These are phyloP conservation scores for Xenopus petersii DNA, from an alignment of 2,797 vertebrate species.

Conservation along the genomic window DNA sequence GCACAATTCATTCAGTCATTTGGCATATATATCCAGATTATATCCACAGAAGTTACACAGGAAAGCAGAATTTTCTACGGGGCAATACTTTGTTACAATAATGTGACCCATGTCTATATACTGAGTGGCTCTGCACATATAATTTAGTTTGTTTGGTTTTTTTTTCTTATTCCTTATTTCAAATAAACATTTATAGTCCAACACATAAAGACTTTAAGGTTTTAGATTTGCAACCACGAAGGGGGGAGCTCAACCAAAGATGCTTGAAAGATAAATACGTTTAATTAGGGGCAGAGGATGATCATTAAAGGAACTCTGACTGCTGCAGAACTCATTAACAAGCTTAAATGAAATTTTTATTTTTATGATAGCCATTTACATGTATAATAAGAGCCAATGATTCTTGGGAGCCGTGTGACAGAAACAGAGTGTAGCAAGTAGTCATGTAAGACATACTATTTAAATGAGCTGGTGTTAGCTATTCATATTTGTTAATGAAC, in stretches of 20 bases:
- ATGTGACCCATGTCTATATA: too few relatives aligned
- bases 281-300: conserved; percentile 99
- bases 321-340: conserved; percentile 99
- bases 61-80: background rate
- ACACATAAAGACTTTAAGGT: conserved; percentile 78
- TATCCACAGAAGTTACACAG: background rate
- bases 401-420: conserved; percentile 98
- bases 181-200: conserved; percentile 79
- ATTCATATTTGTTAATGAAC: conserved; percentile 99
- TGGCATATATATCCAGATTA: background rate
- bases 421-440: conserved; percentile 98
- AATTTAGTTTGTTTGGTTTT: conserved; percentile 4
- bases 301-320: conserved; percentile 99
- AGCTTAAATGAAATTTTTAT: conserved; percentile 99
- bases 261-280: conserved; percentile 99
- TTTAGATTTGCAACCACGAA: conserved; percentile 78
- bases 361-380: conserved; percentile 99
- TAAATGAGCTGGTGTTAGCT: conserved; percentile 95
- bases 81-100: background rate
- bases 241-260: conserved; percentile 84
- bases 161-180: conserved; percentile 47
- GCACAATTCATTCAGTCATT: background rate
- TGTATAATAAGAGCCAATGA: conserved; percentile 99
- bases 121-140: conserved; percentile 11
- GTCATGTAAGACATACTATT: conserved; percentile 98